Evolutionary conservation across 1,140 invertebrate species (phyloP).

Genomic region (Thaumatotibia leucotreta): DNA sequence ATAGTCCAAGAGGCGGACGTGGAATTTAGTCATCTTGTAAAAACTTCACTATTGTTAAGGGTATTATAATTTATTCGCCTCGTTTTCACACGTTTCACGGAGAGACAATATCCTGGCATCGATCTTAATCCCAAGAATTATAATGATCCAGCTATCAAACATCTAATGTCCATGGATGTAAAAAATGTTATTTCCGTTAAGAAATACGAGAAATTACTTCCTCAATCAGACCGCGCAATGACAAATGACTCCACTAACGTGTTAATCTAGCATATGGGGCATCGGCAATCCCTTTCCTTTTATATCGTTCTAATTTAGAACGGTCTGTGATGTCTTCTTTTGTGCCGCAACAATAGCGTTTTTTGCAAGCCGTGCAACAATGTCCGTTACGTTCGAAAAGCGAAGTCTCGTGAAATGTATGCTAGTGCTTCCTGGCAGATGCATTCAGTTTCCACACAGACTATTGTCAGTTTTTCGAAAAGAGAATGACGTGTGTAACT

Average conservation of each 20-base stretch:
- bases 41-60: neutral
- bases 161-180: constrained; percentile 59
- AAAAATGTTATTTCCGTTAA: constrained; percentile 71
- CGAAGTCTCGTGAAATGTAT: no score
- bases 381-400: no score
- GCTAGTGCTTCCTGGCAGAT: no score
- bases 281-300: constrained; percentile 57
- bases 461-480: constrained; percentile 36
- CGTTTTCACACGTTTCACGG: neutral
- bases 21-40: neutral
- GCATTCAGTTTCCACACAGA: no score
- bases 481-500: constrained; percentile 50
- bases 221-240: constrained; percentile 69
- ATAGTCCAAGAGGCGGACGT: neutral
- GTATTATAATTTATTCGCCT: neutral
- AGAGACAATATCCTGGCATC: constrained; percentile 9
- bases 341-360: constrained; percentile 60
- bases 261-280: constrained; percentile 71
- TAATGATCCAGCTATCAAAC: constrained; percentile 53
- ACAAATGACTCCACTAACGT: constrained; percentile 67
- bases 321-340: constrained; percentile 68
- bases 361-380: constrained; percentile 62
- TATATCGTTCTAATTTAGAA: constrained; percentile 59
- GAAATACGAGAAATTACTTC: constrained; percentile 69
- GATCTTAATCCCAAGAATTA: constrained; percentile 26